Evolutionary conservation across 2,113 vertebrate genomes (phyloP).

Genomic region (Xiphias gladius): DNA sequence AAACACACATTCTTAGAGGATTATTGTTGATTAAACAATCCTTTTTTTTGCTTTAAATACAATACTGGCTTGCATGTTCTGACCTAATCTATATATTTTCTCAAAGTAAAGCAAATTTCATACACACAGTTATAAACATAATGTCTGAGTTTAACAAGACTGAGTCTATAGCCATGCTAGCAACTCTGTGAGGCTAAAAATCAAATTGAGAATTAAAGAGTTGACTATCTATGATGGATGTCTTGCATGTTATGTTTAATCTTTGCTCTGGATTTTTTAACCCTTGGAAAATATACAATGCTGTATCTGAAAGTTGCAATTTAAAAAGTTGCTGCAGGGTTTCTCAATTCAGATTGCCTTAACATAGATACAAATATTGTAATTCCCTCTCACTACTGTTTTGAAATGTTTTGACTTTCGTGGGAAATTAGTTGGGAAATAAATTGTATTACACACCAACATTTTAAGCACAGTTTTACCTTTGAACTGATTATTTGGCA

Average conservation of each 20-base stretch:
- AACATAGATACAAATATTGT: background rate
- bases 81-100: too few relatives aligned
- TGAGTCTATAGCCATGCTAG: too few relatives aligned
- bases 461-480: background rate
- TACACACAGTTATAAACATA: background rate
- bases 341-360: background rate
- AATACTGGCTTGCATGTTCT: background rate
- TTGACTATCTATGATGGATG: background rate
- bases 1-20: background rate
- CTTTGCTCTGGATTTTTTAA: background rate
- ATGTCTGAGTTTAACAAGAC: too few relatives aligned
- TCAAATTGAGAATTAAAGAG: background rate
- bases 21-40: background rate
- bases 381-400: background rate
- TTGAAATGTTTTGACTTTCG: background rate
- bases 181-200: background rate
- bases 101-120: background rate
- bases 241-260: background rate
- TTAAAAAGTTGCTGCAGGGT: background rate
- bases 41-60: background rate
- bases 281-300: background rate
- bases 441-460: background rate
- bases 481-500: conserved; percentile 2
- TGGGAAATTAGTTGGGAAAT: background rate
- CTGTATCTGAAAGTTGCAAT: background rate